Evolutionary conservation across 1,140 invertebrate species (phyloP).

Genomic region (Drosophila santomea): DNA sequence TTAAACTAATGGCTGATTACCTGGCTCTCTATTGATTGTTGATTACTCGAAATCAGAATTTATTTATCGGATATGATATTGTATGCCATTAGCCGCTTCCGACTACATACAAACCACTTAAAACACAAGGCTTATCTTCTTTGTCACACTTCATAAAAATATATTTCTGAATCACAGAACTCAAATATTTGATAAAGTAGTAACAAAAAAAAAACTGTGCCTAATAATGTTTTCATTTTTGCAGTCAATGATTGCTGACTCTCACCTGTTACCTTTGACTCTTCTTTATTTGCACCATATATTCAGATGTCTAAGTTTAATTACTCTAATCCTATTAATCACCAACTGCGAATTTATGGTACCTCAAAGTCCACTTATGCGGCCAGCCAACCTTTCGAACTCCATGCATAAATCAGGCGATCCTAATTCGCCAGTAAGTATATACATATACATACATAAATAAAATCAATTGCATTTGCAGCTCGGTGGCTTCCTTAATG

Average conservation of each 20-base stretch:
- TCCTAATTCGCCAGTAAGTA: slow-evolving; percentile 29
- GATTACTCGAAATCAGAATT: neutral
- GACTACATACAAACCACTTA: neutral
- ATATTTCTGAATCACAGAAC: neutral
- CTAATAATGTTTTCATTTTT: too few relatives aligned
- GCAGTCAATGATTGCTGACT: too few relatives aligned
- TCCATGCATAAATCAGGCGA: slow-evolving; percentile 46
- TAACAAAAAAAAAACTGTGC: too few relatives aligned
- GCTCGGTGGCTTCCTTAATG: slow-evolving; percentile 6
- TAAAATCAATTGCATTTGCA: slow-evolving; percentile 29
- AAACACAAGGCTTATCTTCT: neutral
- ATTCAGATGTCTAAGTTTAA: neutral
- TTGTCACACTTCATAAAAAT: neutral
- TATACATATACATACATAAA: slow-evolving; percentile 21
- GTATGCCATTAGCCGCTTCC: neutral
- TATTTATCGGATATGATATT: neutral
- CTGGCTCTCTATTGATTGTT: too few relatives aligned
- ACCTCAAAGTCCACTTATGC: slow-evolving; percentile 56
- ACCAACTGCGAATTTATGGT: slow-evolving; percentile 43
- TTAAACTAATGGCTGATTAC: neutral
- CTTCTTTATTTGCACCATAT: neutral
- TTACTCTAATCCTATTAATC: slow-evolving; percentile 1
- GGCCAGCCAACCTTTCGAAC: neutral
- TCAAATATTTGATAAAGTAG: neutral
- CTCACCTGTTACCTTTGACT: too few relatives aligned